A percentile compares a stretch with the other conserved stretches of the same genome.
Conservation (phyloP, 2,888 invertebrate genomes). For the Tethea ocularis region DNA sequence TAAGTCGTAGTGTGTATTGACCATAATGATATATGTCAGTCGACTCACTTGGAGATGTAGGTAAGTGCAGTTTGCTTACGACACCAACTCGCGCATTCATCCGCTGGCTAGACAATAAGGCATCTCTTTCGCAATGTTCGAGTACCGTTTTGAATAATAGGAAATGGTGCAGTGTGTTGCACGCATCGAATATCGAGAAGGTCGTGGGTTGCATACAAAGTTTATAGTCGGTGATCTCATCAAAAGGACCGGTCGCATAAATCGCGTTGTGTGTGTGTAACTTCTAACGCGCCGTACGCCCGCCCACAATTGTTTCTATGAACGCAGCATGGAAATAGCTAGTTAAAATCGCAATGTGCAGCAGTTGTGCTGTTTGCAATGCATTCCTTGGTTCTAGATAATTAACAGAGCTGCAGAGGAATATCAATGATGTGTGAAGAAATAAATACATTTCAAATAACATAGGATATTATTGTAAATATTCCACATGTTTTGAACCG, state of each 20-base stretch:
- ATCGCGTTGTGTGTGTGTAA: slow-evolving; percentile 76
- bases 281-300: slow-evolving; percentile 81
- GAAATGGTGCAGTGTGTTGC: slow-evolving; percentile 77
- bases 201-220: slow-evolving; percentile 79
- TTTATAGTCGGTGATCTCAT: slow-evolving; percentile 78
- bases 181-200: slow-evolving; percentile 76
- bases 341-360: slow-evolving; percentile 56
- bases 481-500: too few species aligned
- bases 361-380: slow-evolving; percentile 38
- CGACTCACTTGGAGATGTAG: slow-evolving; percentile 31
- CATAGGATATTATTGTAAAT: too few species aligned
- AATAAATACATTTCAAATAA: too few species aligned
- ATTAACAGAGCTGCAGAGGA: slow-evolving; percentile 39
- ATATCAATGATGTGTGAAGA: slow-evolving; percentile 27
- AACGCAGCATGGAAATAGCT: slow-evolving; percentile 81
- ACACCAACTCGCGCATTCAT: slow-evolving; percentile 53
- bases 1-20: slow-evolving; percentile 19
- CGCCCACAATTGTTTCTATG: slow-evolving; percentile 83
- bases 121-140: slow-evolving; percentile 72
- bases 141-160: slow-evolving; percentile 74
- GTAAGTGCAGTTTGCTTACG: slow-evolving; percentile 39
- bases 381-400: slow-evolving; percentile 39
- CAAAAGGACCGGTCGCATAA: slow-evolving; percentile 82
- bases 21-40: slow-evolving; percentile 6
- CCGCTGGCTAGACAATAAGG: slow-evolving; percentile 72